phyloP scores from a whole-genome alignment of 23 tunicate genomes.

The Trididemnum clinides region DNA sequence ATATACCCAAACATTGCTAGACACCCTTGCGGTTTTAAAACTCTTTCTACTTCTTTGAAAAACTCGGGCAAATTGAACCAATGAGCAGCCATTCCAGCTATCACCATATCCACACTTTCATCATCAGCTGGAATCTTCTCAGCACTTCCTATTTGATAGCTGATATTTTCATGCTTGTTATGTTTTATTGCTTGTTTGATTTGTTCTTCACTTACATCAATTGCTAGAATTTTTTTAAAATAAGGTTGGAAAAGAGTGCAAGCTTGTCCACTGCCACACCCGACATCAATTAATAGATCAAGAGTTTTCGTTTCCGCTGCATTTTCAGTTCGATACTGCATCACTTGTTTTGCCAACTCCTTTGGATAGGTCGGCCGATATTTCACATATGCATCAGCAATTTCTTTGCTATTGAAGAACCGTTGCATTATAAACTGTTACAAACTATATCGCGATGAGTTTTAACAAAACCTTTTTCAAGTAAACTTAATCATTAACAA shows the following conservation, averaged over 20 bases:
- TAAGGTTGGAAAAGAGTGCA: constrained; percentile 19
- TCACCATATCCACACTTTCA: constrained; percentile 55
- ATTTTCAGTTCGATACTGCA: background rate
- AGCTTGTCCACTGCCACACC: constrained; percentile 71
- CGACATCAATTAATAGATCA: constrained; percentile 60
- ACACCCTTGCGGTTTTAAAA: constrained; percentile 69
- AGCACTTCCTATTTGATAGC: constrained; percentile 37
- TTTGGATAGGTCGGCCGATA: constrained; percentile 21
- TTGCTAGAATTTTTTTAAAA: constrained; percentile 35
- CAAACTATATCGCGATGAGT: too few relatives aligned
- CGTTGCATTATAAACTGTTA: background rate
- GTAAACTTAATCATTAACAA: too few relatives aligned
- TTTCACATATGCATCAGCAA: constrained; percentile 1
- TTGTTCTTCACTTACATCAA: constrained; percentile 58
- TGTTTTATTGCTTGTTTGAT: constrained; percentile 35
- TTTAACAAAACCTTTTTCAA: too few relatives aligned
- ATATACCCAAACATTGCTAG: constrained; percentile 57
- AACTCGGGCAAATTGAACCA: constrained; percentile 74
- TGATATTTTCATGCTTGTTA: constrained; percentile 18
- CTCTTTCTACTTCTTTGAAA: constrained; percentile 52
- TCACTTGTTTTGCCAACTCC: constrained; percentile 9
- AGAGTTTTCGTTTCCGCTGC: background rate
- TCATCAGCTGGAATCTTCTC: constrained; percentile 47
- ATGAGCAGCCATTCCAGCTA: constrained; percentile 63
- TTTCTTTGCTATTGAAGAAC: background rate